These are phyloP conservation scores for Nemurella pictetii DNA, from an alignment of 2,888 invertebrate genomes.

Conservation along the genomic window DNA sequence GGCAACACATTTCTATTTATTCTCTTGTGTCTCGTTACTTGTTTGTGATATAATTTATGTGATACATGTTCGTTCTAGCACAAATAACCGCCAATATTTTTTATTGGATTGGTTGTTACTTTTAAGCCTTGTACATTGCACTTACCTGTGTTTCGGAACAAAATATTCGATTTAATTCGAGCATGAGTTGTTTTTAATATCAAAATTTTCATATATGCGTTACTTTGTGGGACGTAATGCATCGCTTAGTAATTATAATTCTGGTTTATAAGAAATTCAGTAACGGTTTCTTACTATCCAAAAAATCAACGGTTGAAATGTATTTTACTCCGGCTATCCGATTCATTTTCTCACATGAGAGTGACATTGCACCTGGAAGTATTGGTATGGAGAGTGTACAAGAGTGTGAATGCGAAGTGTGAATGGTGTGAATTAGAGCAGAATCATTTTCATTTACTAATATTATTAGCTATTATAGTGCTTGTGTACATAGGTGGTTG, in stretches of 20 bases:
- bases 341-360: too few relatives aligned
- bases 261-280: not conserved
- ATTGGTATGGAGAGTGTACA: not conserved
- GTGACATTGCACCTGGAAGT: too few relatives aligned
- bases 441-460: not conserved
- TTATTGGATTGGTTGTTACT: not conserved
- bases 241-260: not conserved
- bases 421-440: not conserved
- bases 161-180: not conserved
- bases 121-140: not conserved
- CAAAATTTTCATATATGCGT: not conserved
- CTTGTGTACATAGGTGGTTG: not conserved
- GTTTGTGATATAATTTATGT: not conserved
- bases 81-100: not conserved
- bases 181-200: not conserved
- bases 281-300: too few relatives aligned
- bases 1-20: conserved; percentile 37
- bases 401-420: not conserved
- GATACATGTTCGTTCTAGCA: not conserved
- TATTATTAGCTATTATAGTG: not conserved
- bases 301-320: too few relatives aligned
- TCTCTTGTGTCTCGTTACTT: conserved; percentile 2
- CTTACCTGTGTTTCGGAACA: not conserved
- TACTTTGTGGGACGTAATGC: not conserved
- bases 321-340: too few relatives aligned